Evolutionary conservation across 2,113 vertebrate species (phyloP), one percentile per base, ranked within the genome.

Genomic region (Ptyas mucosa): DNA sequence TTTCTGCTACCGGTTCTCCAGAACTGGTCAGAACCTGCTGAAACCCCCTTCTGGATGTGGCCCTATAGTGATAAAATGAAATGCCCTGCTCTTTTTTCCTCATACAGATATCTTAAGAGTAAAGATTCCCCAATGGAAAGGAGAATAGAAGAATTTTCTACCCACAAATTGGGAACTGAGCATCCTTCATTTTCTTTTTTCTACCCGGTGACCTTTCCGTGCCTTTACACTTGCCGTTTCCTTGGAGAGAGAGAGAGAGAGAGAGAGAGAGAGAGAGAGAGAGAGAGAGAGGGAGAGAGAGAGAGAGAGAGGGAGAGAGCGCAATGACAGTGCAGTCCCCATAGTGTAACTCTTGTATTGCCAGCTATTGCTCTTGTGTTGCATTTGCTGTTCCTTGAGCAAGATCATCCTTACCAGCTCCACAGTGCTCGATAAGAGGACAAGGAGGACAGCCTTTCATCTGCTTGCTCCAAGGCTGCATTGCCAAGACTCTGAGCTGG

Each of bases 111-210:
- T 8, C 21, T 61, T 92, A 92, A 75, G 34, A 92, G 15, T 90
- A 49, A 93, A 94, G 93, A 29, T 43, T 81, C 18, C 75, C 18
- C 15, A 81, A 43, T 81, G 3, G 34, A 81, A 43, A 6, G 81
- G 8, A 18, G 88, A 51, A 93, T 93, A 54, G 92, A 93, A 15
- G 75, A 91, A n/a, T 53, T 23, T 20, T 12, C 29, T 51, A 3
- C 57, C 23, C 87, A 92, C 95, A 91, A 57, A 49, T 91, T 90
- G 88, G 21, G 95, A 94, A 94, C 93, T 23, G 64, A 95, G 93
- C 92, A 95, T 92, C 21, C 92, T 87, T 92, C 89, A 46, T 94
- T 91, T 55, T 90, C 18, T 91, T 92, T 93, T 81, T 93, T 94
- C 93, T 15, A 18, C 81, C 2, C 24, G 88, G 6, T 89, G 69